Base-by-base conservation (phyloP, 2,888 invertebrate genomes). In the Pseudoips prasinana region DNA sequence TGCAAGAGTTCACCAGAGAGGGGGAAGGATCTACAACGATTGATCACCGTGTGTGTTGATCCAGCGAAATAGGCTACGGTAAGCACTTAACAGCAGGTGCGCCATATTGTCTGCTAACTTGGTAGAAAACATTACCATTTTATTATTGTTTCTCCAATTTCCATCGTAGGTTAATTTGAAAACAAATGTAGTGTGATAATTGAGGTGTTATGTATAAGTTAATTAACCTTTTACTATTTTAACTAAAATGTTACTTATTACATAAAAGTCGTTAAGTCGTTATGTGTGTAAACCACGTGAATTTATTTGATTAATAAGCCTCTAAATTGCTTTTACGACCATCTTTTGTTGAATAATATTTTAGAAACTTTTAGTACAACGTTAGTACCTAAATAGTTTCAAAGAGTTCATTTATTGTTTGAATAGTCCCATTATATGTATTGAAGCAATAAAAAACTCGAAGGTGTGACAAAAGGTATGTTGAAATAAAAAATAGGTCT, bases 401-500 rank as follows among this genome's bases (percentile, higher is more conserved):
- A n/a, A 17, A 14, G n/a, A 25, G 14, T 11, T 4, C 18, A 7
- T 31, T 20, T 10, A 26, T 6, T 17, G 8, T 22, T 28, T 9
- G 7, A 11, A 4, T 11, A 7, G 10, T 4, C 18, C 11, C 22
- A 18, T 6, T 9, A 14, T 19, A n/a, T n/a, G 3, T 29, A 4
- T 8, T 9, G 14, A 4, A 3, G 17, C 8, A 2, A 17, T 8
- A 14, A 14, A 3, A 14, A 25, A 25, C 22, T n/a, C n/a, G n/a
- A n/a, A 1, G 25, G n/a, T 17, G 8, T 22, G 8, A 19, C 3
- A 25, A 36, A 29, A 39, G 49, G 27, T 32, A n/a, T n/a, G n/a
- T 28, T 9, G 52, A 66, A 80, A 76, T 69, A 64, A 73, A 75
- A 74, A 41, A 62, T 53, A n/a, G 64, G 49, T 48, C 42, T 77